phyloP scores from a whole-genome alignment of 2,113 vertebrate genomes.

The Orycteropus afer region DNA sequence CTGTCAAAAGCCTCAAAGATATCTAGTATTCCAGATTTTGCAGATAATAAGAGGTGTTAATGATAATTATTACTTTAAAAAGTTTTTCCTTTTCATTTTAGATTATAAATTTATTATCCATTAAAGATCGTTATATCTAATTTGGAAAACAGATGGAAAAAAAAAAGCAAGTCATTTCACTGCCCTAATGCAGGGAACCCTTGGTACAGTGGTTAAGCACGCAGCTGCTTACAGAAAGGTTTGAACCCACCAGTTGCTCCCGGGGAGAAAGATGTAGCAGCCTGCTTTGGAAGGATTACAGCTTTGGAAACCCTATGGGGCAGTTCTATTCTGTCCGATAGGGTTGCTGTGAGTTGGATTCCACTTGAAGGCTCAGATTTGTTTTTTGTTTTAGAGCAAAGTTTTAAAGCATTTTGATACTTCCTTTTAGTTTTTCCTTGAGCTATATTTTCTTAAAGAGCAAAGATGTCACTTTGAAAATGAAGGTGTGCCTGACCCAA shows the following conservation, averaged over 20 bases:
- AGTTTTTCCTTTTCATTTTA: slow-evolving; percentile 20
- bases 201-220: background rate
- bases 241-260: background rate
- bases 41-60: slow-evolving; percentile 4
- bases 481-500: no score
- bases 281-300: background rate
- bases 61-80: background rate
- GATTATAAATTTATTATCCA: background rate
- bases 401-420: slow-evolving; percentile 7
- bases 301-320: background rate
- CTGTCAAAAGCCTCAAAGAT: slow-evolving; percentile 23
- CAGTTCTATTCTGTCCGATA: background rate
- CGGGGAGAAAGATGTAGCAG: background rate
- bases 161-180: slow-evolving; percentile 10
- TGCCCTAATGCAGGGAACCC: background rate
- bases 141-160: background rate
- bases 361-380: background rate
- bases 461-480: no score
- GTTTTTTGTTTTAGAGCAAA: background rate
- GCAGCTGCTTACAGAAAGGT: background rate
- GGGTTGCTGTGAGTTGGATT: background rate
- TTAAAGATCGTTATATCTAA: background rate
- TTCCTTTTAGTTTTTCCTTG: background rate
- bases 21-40: background rate
- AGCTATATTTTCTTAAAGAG: no score